These are phyloP conservation scores for Dipodomys spectabilis DNA, from an alignment of 2,113 vertebrate genomes.

Conservation along the genomic window DNA sequence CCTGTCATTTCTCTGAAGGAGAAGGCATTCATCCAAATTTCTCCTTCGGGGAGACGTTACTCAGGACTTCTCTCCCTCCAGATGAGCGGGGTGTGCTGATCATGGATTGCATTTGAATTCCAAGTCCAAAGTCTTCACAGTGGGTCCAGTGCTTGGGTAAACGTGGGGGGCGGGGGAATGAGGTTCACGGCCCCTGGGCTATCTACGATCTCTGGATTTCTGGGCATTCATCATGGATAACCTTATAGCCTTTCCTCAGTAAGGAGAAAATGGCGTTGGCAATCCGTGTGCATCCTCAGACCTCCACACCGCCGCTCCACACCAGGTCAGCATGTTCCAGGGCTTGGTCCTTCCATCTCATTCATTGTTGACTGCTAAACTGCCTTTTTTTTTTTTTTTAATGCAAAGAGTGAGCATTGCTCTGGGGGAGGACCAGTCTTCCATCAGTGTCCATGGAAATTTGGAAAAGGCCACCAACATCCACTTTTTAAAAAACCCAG, in stretches of 20 bases:
- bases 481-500: neutral
- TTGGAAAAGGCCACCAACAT: neutral
- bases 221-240: neutral
- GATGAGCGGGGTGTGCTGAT: neutral
- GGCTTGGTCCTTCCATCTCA: neutral
- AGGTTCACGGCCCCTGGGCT: no score
- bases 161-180: no score
- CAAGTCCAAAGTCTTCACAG: neutral
- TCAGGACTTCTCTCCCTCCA: neutral
- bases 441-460: neutral
- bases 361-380: neutral
- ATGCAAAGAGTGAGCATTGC: neutral
- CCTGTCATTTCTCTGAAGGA: slow-evolving; percentile 40
- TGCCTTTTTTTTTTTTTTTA: neutral
- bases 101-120: neutral
- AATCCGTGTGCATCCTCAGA: neutral
- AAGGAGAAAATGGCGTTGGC: neutral
- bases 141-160: neutral
- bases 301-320: neutral
- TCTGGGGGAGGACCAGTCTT: neutral
- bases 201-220: neutral
- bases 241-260: neutral
- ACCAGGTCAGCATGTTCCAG: neutral
- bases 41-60: neutral
- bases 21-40: neutral